Percentiles rank a stretch among this genome's conserved stretches.
These are phyloP conservation scores for Galbula dea DNA, from an alignment of 2,113 vertebrate species.

Conservation along the genomic window DNA sequence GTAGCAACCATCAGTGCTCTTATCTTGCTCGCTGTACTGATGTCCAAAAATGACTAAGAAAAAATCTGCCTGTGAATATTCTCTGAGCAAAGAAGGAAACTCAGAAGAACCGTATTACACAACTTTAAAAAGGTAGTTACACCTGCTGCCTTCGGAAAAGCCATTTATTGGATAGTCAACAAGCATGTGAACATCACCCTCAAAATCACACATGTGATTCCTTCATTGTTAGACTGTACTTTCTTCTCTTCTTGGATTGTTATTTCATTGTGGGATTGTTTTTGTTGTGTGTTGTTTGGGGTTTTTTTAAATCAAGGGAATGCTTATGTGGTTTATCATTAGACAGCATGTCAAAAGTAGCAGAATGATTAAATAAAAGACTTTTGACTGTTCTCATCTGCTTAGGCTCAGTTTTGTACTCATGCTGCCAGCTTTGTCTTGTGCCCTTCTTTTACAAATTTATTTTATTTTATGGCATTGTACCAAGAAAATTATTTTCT, in stretches of 20 bases:
- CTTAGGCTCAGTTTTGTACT: conserved; percentile 32
- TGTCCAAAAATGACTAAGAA: background rate
- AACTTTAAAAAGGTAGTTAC: background rate
- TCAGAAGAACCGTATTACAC: background rate
- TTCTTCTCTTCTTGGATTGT: background rate
- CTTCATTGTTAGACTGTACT: background rate
- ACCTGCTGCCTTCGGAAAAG: background rate
- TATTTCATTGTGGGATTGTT: background rate
- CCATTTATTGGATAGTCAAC: background rate
- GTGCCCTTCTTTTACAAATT: background rate
- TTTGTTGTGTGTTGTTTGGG: background rate
- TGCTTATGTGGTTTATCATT: conserved; percentile 4
- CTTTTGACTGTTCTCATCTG: conserved; percentile 46
- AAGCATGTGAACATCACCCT: background rate
- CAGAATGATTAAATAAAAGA: conserved; percentile 39
- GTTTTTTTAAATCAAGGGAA: background rate
- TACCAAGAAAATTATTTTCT: conserved; percentile 7
- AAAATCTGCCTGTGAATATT: background rate
- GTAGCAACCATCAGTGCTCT: background rate
- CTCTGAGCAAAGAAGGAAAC: background rate
- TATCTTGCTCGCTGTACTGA: background rate
- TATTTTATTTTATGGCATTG: conserved; percentile 7
- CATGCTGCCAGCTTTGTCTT: conserved; percentile 11
- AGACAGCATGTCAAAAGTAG: conserved; percentile 36
- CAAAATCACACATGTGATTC: background rate